These are phyloP conservation scores for Oreonectes daqikongensis DNA, from an alignment of 2,797 vertebrate species.

Conservation along the genomic window DNA sequence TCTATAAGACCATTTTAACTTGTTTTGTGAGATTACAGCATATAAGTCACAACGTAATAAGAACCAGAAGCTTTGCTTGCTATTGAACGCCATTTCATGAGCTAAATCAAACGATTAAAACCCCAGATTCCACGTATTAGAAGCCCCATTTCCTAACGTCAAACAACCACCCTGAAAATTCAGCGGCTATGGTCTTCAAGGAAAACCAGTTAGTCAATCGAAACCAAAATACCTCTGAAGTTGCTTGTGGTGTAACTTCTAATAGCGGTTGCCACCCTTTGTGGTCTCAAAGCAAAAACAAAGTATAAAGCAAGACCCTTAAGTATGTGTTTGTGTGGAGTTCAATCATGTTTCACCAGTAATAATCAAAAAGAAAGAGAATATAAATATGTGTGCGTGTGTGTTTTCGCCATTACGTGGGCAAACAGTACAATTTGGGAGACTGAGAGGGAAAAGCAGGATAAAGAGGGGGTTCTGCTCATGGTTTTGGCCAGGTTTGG, in stretches of 20 bases:
- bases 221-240: slow-evolving; percentile 67
- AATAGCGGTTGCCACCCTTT: slow-evolving; percentile 63
- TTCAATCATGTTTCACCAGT: slow-evolving; percentile 65
- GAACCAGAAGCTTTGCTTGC: slow-evolving; percentile 35
- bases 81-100: slow-evolving; percentile 12
- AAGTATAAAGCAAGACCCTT: slow-evolving; percentile 66
- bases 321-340: slow-evolving; percentile 60
- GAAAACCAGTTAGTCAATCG: slow-evolving; percentile 55
- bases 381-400: slow-evolving; percentile 61
- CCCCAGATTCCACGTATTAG: neutral
- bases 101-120: neutral
- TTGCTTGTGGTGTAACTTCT: slow-evolving; percentile 57
- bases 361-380: slow-evolving; percentile 64
- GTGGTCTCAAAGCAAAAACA: slow-evolving; percentile 72
- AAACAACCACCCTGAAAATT: neutral
- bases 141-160: slow-evolving; percentile 16
- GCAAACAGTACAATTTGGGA: slow-evolving; percentile 25
- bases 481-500: slow-evolving; percentile 70
- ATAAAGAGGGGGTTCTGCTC: slow-evolving; percentile 53
- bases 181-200: slow-evolving; percentile 26
- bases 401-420: slow-evolving; percentile 56
- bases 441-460: slow-evolving; percentile 62
- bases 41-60: slow-evolving; percentile 23
- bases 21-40: slow-evolving; percentile 21
- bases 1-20: neutral